Percentiles rank a stretch among this genome's conserved stretches.
Evolutionary conservation across 2,113 vertebrate species (phyloP).

Genomic region (Fregetta grallaria): DNA sequence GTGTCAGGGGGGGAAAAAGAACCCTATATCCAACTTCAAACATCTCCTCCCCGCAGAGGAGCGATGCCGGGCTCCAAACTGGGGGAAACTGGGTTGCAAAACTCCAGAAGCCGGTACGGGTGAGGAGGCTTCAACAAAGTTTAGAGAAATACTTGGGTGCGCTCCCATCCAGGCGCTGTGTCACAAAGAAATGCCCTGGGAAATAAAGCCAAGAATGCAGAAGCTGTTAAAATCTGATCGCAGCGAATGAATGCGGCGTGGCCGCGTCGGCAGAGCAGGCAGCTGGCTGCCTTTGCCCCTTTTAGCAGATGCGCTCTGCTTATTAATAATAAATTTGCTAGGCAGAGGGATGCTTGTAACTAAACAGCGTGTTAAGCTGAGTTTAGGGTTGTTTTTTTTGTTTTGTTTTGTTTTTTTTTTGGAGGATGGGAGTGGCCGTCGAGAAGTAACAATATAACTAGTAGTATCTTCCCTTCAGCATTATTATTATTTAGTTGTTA

Average conservation of each 20-base stretch:
- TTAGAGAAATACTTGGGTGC: background rate
- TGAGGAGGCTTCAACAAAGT: background rate
- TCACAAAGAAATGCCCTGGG: background rate
- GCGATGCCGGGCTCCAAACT: background rate
- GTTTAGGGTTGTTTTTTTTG: background rate
- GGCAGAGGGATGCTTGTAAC: background rate
- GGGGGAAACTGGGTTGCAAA: background rate
- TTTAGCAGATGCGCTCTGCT: background rate
- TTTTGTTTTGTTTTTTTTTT: background rate
- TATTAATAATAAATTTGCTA: background rate
- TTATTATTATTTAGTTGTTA: background rate
- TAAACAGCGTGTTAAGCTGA: too few species aligned
- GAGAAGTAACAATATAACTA: background rate
- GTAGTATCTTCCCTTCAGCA: accelerated
- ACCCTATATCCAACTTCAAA: accelerated
- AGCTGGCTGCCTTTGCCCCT: background rate
- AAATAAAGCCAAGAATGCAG: background rate
- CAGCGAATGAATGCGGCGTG: background rate
- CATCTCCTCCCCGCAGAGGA: too few species aligned
- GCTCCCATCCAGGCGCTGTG: background rate
- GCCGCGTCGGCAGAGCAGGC: background rate
- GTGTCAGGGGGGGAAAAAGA: background rate
- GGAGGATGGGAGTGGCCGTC: background rate
- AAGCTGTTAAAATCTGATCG: background rate
- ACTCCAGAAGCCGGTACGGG: accelerated